Conservation (phyloP, 2,888 invertebrate genomes). For the Mythimna impura region DNA sequence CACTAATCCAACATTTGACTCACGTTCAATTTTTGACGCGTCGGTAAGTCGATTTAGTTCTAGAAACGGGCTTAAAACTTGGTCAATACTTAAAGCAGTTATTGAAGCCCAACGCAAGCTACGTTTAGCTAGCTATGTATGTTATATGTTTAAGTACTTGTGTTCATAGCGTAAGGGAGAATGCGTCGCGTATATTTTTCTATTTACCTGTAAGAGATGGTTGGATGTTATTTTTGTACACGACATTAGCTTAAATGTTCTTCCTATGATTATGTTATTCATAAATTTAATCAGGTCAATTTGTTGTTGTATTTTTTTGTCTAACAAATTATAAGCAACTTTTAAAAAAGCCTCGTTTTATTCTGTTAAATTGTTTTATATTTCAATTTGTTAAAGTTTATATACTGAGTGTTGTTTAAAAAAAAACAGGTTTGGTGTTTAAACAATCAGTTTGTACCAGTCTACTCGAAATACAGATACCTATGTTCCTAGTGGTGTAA, state of each 20-base stretch:
- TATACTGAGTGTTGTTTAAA: background rate
- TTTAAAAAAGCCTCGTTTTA: background rate
- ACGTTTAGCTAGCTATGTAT: background rate
- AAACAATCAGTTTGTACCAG: background rate
- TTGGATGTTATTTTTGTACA: conserved; percentile 64
- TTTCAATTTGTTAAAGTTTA: background rate
- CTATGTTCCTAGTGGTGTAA: background rate
- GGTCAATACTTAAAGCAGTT: background rate
- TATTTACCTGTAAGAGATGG: conserved; percentile 60
- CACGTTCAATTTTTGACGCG: background rate
- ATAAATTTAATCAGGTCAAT: conserved; percentile 9
- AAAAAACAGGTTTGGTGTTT: background rate
- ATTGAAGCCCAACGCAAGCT: background rate
- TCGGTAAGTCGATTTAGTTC: background rate
- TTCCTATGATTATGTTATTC: conserved; percentile 5
- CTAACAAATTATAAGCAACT: background rate
- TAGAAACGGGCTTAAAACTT: background rate
- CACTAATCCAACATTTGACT: background rate
- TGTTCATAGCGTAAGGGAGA: conserved; percentile 53
- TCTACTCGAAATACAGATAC: background rate
- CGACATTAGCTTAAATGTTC: background rate
- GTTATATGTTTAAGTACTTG: conserved; percentile 24
- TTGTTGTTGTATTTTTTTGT: conserved; percentile 16
- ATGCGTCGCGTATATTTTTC: conserved; percentile 58
- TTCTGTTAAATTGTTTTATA: background rate